phyloP scores from a whole-genome alignment of 2,888 invertebrate species.

The Napeogenes inachia region DNA sequence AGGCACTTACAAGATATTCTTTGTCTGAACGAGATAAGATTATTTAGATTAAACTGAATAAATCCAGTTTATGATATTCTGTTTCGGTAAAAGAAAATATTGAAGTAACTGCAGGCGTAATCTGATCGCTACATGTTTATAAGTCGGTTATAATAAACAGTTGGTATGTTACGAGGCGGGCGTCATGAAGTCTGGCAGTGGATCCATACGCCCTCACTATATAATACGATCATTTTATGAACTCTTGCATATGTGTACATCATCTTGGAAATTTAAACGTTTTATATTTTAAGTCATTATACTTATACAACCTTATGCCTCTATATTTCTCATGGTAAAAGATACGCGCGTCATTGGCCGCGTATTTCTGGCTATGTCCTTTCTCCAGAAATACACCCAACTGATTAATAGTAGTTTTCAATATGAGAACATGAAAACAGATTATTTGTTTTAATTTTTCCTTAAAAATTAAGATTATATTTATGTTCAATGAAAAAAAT shows the following conservation, averaged over 20 bases:
- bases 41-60: not conserved
- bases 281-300: not conserved
- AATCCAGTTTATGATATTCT: not conserved
- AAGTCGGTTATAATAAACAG: conserved; percentile 23
- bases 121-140: conserved; percentile 22
- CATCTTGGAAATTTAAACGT: too few relatives aligned
- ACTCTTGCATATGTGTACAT: too few relatives aligned
- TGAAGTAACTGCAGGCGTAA: conserved; percentile 12
- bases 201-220: not conserved
- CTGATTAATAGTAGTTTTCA: conserved; percentile 27
- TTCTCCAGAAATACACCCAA: conserved; percentile 55
- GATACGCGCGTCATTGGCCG: conserved; percentile 55
- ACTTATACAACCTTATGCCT: not conserved
- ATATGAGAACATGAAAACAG: conserved; percentile 14
- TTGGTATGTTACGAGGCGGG: conserved; percentile 36
- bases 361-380: conserved; percentile 64
- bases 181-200: conserved; percentile 54
- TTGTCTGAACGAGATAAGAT: not conserved
- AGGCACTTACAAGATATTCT: not conserved
- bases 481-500: not conserved
- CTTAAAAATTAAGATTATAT: not conserved
- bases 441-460: not conserved
- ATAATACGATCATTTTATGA: conserved; percentile 13
- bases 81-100: not conserved
- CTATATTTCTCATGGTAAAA: conserved; percentile 9